phyloP scores from a whole-genome alignment of 1,140 invertebrate genomes.

The Asbolus verrucosus region DNA sequence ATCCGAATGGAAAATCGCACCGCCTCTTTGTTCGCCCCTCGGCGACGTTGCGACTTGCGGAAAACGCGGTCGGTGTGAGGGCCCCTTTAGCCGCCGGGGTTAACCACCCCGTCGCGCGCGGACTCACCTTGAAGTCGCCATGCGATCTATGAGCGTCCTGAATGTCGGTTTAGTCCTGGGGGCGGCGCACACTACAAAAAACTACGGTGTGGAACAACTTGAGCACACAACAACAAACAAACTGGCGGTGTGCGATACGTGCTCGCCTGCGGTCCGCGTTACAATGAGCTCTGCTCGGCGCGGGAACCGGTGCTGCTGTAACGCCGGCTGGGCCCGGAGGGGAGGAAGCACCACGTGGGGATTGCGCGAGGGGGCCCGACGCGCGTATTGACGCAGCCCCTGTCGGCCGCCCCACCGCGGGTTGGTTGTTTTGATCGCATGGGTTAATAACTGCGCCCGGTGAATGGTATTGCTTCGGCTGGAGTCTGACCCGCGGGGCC shows the following conservation, averaged over 20 bases:
- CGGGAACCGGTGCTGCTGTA: slow-evolving; percentile 42
- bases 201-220: slow-evolving; percentile 26
- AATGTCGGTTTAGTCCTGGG: slow-evolving; percentile 18
- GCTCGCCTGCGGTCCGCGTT: slow-evolving; percentile 36
- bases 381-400: slow-evolving; percentile 41
- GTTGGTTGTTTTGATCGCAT: slow-evolving; percentile 29
- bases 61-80: slow-evolving; percentile 15
- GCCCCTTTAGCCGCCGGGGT: too few relatives aligned
- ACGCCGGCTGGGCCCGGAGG: slow-evolving; percentile 38
- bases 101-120: not conserved
- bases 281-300: slow-evolving; percentile 40
- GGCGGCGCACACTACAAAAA: slow-evolving; percentile 25
- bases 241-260: slow-evolving; percentile 38
- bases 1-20: slow-evolving; percentile 29
- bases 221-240: slow-evolving; percentile 44
- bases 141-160: slow-evolving; percentile 33
- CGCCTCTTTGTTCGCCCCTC: slow-evolving; percentile 2
- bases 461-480: slow-evolving; percentile 22
- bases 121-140: slow-evolving; percentile 42
- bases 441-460: slow-evolving; percentile 32
- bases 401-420: slow-evolving; percentile 29
- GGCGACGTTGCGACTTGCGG: not conserved
- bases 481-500: not conserved
- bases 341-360: slow-evolving; percentile 41
- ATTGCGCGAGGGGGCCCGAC: slow-evolving; percentile 41